A percentile compares a stretch with the other conserved stretches of the same genome.
Evolutionary conservation across 2,888 invertebrate genomes (phyloP).

Genomic region (Lottia scabra): DNA sequence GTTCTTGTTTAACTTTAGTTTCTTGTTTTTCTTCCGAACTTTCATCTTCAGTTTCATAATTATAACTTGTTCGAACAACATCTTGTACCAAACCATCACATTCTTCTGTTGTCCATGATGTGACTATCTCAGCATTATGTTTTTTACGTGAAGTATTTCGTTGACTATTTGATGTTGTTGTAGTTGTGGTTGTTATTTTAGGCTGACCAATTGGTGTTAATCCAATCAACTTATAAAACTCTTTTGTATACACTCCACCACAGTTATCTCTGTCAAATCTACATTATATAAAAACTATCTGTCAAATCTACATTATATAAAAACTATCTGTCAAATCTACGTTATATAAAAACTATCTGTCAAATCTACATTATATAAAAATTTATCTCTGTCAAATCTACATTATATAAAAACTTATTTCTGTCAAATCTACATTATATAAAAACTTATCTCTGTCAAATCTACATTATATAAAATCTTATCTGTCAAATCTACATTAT

Average conservation of each 20-base stretch:
- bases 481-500: too few relatives aligned
- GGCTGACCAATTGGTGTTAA: constrained; percentile 41
- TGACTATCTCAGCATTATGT: background rate
- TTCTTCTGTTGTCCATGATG: background rate
- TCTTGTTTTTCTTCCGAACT: background rate
- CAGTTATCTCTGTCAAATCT: constrained; percentile 51
- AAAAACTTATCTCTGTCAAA: constrained; percentile 40
- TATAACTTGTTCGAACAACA: background rate
- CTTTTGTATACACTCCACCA: constrained; percentile 40
- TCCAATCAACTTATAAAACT: constrained; percentile 44
- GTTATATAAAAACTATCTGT: too few relatives aligned
- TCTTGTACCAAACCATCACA: background rate
- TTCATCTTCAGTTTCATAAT: background rate
- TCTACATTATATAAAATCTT: constrained; percentile 28
- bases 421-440: too few relatives aligned
- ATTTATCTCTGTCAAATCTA: too few relatives aligned
- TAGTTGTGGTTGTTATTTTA: background rate
- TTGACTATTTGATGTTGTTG: background rate
- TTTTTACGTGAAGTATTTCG: background rate
- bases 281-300: constrained; percentile 9
- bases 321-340: too few relatives aligned
- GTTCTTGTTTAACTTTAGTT: background rate
- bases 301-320: too few relatives aligned
- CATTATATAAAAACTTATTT: too few relatives aligned
- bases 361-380: too few relatives aligned